These are phyloP conservation scores for Bombus huntii DNA, from an alignment of 1,140 invertebrate species.

Conservation along the genomic window DNA sequence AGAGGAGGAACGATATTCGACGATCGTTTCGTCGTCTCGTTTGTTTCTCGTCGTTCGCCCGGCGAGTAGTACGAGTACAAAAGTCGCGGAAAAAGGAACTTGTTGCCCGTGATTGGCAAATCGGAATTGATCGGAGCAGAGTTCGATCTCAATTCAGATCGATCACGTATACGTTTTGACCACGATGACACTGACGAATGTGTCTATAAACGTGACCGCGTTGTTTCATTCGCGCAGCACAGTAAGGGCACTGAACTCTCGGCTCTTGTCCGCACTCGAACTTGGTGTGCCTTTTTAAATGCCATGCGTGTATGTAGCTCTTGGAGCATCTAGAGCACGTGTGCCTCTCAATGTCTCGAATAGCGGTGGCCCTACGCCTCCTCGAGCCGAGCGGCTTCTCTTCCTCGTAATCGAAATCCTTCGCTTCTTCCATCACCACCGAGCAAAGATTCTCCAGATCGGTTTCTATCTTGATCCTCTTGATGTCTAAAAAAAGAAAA, in stretches of 20 bases:
- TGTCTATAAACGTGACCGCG: conserved; percentile 87
- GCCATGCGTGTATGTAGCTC: conserved; percentile 77
- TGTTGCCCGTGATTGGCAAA: not conserved
- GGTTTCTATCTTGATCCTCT: conserved; percentile 58
- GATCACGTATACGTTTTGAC: conserved; percentile 70
- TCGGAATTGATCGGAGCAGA: not conserved
- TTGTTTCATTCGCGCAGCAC: conserved; percentile 77
- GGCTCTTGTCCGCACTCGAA: conserved; percentile 76
- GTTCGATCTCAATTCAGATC: conserved; percentile 59
- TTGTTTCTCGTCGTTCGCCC: not conserved
- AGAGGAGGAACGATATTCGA: not conserved
- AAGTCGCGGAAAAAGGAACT: not conserved
- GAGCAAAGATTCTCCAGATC: conserved; percentile 44
- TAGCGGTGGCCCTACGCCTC: conserved; percentile 26
- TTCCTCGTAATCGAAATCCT: conserved; percentile 50
- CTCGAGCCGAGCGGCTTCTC: conserved; percentile 49
- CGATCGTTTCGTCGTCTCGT: not conserved
- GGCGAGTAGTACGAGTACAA: not conserved
- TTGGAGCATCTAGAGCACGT: conserved; percentile 78
- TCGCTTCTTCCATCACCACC: conserved; percentile 54
- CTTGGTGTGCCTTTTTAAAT: conserved; percentile 74
- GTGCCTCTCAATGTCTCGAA: conserved; percentile 58
- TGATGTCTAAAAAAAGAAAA: conserved; percentile 61
- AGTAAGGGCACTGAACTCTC: conserved; percentile 75
- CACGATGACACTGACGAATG: conserved; percentile 78